A percentile compares a stretch with the other conserved stretches of the same genome.
Conservation (phyloP, 2,888 invertebrate species). For the Bimastos eiseni region DNA sequence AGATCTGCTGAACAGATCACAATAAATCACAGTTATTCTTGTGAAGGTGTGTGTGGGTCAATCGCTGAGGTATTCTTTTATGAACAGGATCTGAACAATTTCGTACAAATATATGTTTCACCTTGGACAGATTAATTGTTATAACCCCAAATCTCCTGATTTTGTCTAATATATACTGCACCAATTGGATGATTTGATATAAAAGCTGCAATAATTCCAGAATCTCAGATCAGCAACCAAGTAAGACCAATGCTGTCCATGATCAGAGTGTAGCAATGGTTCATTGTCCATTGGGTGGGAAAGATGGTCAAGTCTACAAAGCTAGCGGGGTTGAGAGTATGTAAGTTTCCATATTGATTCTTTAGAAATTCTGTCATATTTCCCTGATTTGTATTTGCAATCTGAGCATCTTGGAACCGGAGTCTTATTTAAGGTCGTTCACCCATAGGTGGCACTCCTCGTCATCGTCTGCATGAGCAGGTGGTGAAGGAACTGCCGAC, state of each 20-base stretch:
- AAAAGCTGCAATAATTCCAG: not conserved
- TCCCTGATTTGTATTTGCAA: not conserved
- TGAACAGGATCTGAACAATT: no score
- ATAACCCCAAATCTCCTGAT: no score
- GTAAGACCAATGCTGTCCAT: not conserved
- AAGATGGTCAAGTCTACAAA: no score
- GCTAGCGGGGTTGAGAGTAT: not conserved
- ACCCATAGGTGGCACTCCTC: not conserved
- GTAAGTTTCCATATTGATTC: not conserved
- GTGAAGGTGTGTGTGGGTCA: no score
- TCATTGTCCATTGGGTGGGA: no score
- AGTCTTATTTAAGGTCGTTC: not conserved
- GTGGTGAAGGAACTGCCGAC: slow-evolving; percentile 31
- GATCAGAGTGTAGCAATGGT: not conserved
- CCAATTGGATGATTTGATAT: not conserved
- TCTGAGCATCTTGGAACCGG: not conserved
- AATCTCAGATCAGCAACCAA: not conserved
- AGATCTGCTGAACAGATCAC: no score
- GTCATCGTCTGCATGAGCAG: not conserved
- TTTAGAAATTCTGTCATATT: not conserved
- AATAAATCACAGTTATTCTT: no score
- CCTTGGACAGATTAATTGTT: no score
- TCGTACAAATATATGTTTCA: no score
- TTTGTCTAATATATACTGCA: no score
- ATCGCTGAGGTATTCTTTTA: no score